Conservation (phyloP, 2,797 vertebrate genomes). For the Gymnoscopelus braueri region DNA sequence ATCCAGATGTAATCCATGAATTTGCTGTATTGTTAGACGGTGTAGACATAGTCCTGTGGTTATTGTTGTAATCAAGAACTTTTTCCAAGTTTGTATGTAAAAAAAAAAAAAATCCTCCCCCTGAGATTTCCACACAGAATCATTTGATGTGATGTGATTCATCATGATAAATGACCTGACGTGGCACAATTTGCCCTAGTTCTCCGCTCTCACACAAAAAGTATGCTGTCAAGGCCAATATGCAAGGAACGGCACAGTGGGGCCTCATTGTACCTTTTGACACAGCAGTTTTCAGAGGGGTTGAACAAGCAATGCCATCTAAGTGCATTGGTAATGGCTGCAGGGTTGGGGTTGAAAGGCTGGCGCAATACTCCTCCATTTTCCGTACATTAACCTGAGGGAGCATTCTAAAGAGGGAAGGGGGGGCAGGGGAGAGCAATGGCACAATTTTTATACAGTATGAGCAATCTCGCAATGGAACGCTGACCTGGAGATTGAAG, state of each 20-base stretch:
- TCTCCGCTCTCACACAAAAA: constrained; percentile 41
- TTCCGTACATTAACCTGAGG: constrained; percentile 57
- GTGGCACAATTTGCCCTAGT: constrained; percentile 38
- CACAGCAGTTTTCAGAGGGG: constrained; percentile 43
- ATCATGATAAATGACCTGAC: constrained; percentile 40
- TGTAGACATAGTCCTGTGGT: constrained; percentile 21
- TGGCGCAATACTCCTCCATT: constrained; percentile 39
- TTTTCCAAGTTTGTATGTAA: neutral
- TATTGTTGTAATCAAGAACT: constrained; percentile 12
- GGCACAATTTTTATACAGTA: constrained; percentile 48
- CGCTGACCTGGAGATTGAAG: constrained; percentile 31
- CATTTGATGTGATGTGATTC: constrained; percentile 32
- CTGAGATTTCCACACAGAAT: constrained; percentile 20
- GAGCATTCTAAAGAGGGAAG: constrained; percentile 46
- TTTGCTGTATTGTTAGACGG: neutral
- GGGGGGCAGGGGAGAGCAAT: constrained; percentile 14
- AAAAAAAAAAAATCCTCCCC: neutral
- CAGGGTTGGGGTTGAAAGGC: constrained; percentile 43
- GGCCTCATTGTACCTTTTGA: constrained; percentile 58
- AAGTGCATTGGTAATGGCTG: constrained; percentile 52
- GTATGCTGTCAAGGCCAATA: constrained; percentile 42
- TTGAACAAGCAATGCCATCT: constrained; percentile 44
- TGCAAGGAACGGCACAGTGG: constrained; percentile 58
- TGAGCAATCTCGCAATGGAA: constrained; percentile 48
- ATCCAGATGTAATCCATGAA: constrained; percentile 21